Conservation (phyloP, 2,113 vertebrate species). For the Balaeniceps rex region DNA sequence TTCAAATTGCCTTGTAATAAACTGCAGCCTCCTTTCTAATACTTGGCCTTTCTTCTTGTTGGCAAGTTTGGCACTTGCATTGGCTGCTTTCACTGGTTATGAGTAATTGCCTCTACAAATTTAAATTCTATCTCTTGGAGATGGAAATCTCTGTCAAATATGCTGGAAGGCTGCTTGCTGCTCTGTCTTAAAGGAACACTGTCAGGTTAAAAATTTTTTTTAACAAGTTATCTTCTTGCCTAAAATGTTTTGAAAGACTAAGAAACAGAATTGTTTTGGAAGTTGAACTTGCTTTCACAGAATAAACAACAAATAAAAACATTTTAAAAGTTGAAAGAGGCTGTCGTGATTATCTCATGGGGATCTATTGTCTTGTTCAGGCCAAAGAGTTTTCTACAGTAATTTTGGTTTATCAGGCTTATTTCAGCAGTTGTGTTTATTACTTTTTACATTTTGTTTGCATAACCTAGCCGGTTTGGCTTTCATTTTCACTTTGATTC, state of each 20-base stretch:
- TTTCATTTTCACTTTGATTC: constrained; percentile 25
- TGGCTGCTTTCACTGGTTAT: constrained; percentile 15
- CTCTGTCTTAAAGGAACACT: neutral
- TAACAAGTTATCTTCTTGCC: neutral
- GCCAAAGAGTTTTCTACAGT: neutral
- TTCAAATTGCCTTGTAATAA: neutral
- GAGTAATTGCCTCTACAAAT: constrained; percentile 53
- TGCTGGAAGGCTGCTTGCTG: neutral
- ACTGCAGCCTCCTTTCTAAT: constrained; percentile 10
- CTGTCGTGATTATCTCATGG: neutral
- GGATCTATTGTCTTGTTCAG: neutral
- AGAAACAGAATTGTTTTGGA: neutral
- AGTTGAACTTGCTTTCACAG: neutral
- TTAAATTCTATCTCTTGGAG: neutral
- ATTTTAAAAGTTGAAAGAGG: neutral
- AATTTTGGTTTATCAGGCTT: neutral
- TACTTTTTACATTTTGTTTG: neutral
- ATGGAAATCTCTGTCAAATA: neutral
- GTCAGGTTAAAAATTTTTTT: neutral
- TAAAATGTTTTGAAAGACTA: neutral
- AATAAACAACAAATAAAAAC: neutral
- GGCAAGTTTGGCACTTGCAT: neutral
- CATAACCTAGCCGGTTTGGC: neutral
- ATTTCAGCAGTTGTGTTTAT: neutral
- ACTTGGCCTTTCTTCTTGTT: constrained; percentile 6